phyloP scores from a whole-genome alignment of 2,888 invertebrate genomes.

The Unio pictorum region DNA sequence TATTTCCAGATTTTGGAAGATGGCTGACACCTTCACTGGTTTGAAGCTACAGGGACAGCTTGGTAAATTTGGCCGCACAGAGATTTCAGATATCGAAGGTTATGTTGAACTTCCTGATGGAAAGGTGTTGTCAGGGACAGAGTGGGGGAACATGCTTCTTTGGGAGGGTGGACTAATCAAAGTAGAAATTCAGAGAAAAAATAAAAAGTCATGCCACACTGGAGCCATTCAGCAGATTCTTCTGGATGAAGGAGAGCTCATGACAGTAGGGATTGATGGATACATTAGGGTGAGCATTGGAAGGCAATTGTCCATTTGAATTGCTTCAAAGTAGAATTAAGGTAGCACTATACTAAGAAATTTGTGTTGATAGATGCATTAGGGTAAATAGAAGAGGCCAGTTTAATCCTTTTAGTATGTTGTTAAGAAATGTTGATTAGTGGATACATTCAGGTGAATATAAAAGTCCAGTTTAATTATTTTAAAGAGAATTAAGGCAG shows the following conservation, averaged over 20 bases:
- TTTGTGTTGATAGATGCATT: too few relatives aligned
- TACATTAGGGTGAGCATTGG: conserved; percentile 62
- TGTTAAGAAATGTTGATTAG: too few relatives aligned
- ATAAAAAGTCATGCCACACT: conserved; percentile 81
- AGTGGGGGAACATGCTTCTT: conserved; percentile 92
- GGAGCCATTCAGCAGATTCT: conserved; percentile 82
- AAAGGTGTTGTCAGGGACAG: conserved; percentile 90
- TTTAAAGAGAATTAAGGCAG: too few relatives aligned
- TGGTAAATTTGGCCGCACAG: conserved; percentile 93
- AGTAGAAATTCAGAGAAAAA: conserved; percentile 73
- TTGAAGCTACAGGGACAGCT: conserved; percentile 88
- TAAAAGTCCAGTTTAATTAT: too few relatives aligned
- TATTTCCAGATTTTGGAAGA: conserved; percentile 89
- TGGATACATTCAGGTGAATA: too few relatives aligned
- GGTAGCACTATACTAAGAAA: too few relatives aligned
- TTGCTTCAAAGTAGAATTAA: too few relatives aligned
- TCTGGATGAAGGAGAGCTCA: conserved; percentile 75
- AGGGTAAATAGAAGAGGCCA: too few relatives aligned
- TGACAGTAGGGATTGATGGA: conserved; percentile 75
- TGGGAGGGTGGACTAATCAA: conserved; percentile 94
- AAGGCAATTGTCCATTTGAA: too few relatives aligned
- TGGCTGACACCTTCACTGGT: conserved; percentile 91
- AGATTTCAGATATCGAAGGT: conserved; percentile 90
- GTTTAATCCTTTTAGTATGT: too few relatives aligned
- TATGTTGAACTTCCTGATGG: conserved; percentile 90